Conservation (phyloP, 1,140 invertebrate genomes). For the Drosophila equinoxialis region DNA sequence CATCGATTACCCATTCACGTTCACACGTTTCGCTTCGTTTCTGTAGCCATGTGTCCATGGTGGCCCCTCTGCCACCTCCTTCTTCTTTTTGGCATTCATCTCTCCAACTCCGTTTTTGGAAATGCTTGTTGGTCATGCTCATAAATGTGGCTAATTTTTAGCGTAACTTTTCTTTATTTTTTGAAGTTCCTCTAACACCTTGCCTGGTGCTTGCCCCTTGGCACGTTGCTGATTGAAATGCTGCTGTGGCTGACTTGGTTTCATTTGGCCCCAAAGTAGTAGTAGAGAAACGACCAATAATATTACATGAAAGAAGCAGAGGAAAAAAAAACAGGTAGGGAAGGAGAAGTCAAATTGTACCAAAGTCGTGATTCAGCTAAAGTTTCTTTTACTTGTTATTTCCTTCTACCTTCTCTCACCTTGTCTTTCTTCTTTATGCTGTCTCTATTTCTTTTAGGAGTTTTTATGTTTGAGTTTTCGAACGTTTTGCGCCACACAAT, state of each 20-base stretch:
- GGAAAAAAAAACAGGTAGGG: neutral
- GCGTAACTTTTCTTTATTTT: slow-evolving; percentile 45
- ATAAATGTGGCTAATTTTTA: slow-evolving; percentile 75
- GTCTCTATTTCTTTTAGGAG: slow-evolving; percentile 1
- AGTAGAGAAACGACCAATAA: neutral
- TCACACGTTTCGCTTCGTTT: slow-evolving; percentile 62
- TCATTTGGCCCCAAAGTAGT: slow-evolving; percentile 12
- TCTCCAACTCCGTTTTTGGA: slow-evolving; percentile 28
- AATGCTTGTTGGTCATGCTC: slow-evolving; percentile 68
- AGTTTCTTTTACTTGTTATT: slow-evolving; percentile 48
- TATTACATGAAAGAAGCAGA: slow-evolving; percentile 2
- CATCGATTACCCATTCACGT: slow-evolving; percentile 78
- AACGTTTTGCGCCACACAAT: slow-evolving; percentile 19
- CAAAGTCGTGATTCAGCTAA: slow-evolving; percentile 74
- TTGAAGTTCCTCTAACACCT: slow-evolving; percentile 45
- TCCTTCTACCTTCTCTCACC: slow-evolving; percentile 16
- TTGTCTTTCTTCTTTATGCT: neutral
- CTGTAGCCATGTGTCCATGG: slow-evolving; percentile 1
- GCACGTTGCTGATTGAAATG: slow-evolving; percentile 77
- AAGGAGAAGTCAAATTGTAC: slow-evolving; percentile 67
- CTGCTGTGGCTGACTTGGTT: slow-evolving; percentile 37
- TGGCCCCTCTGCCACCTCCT: neutral
- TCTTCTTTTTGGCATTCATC: neutral
- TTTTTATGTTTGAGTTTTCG: neutral
- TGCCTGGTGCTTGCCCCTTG: slow-evolving; percentile 55